A percentile compares a stretch with the other conserved stretches of the same genome.
These are phyloP conservation scores for Caenorhabditis wallacei DNA, from an alignment of 2,888 invertebrate genomes.

Conservation along the genomic window DNA sequence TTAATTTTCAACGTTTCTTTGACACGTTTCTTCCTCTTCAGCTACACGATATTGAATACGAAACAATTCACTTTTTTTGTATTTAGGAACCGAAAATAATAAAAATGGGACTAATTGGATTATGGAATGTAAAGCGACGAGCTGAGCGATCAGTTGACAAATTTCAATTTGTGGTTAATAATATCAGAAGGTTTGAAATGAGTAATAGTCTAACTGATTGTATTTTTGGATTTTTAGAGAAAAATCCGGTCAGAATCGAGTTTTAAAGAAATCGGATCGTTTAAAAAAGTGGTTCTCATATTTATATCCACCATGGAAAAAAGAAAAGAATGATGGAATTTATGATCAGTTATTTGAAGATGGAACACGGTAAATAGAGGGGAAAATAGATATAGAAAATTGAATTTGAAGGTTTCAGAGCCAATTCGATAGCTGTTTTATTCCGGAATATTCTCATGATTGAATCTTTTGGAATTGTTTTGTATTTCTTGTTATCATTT, in stretches of 20 bases:
- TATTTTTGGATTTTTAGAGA: constrained; percentile 28
- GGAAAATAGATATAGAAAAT: not conserved
- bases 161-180: constrained; percentile 57
- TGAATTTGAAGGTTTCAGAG: constrained; percentile 13
- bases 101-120: constrained; percentile 52
- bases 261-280: constrained; percentile 34
- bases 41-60: too few species aligned
- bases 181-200: constrained; percentile 50
- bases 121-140: constrained; percentile 58
- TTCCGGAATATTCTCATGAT: constrained; percentile 64
- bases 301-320: constrained; percentile 63
- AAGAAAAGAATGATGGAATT: constrained; percentile 23
- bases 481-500: constrained; percentile 73
- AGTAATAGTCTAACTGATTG: not conserved
- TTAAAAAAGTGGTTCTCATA: constrained; percentile 38
- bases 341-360: constrained; percentile 56
- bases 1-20: too few species aligned
- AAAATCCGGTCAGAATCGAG: constrained; percentile 44
- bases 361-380: constrained; percentile 57
- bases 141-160: constrained; percentile 52
- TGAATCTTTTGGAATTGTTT: constrained; percentile 73
- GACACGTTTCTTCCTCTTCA: too few species aligned
- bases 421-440: constrained; percentile 49
- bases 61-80: not conserved
- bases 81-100: constrained; percentile 6